Percentiles rank a stretch among this genome's conserved stretches.
phyloP scores from a whole-genome alignment of 2,888 invertebrate species.

The Himalopsyche tibetana region DNA sequence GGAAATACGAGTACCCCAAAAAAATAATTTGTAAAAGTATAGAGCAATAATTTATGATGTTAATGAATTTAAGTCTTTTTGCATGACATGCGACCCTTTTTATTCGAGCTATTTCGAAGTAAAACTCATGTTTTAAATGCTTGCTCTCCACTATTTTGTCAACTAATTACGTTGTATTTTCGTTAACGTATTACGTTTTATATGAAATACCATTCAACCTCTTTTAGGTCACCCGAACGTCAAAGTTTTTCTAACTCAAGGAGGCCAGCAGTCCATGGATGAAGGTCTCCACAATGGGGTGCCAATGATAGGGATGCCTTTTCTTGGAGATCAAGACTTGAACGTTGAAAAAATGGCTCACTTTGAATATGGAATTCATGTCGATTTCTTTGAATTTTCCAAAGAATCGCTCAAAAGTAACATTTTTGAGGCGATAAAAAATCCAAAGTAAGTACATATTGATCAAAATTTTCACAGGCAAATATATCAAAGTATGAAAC shows the following conservation, averaged over 20 bases:
- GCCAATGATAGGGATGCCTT: conserved; percentile 64
- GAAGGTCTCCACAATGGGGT: conserved; percentile 61
- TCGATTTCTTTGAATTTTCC: conserved; percentile 45
- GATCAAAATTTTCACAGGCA: background rate
- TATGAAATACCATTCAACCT: background rate
- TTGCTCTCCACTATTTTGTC: too few species aligned
- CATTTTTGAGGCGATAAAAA: conserved; percentile 39
- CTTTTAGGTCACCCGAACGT: conserved; percentile 64
- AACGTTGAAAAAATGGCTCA: conserved; percentile 57
- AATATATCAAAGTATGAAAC: background rate
- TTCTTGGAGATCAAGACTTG: conserved; percentile 59
- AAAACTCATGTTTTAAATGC: too few species aligned
- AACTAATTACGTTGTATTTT: too few species aligned
- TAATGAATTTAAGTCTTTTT: too few species aligned
- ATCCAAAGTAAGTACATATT: conserved; percentile 28
- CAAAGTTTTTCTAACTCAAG: conserved; percentile 63
- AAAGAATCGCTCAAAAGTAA: conserved; percentile 48
- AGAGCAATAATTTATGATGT: too few species aligned
- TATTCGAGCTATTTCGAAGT: too few species aligned
- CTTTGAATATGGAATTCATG: conserved; percentile 29
- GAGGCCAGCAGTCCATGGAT: conserved; percentile 64
- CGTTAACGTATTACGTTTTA: too few species aligned
- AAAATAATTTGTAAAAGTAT: too few species aligned
- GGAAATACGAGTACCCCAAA: too few species aligned
- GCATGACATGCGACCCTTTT: too few species aligned